These are phyloP conservation scores for Felis chaus DNA, from an alignment of 2,113 vertebrate genomes.

Conservation along the genomic window DNA sequence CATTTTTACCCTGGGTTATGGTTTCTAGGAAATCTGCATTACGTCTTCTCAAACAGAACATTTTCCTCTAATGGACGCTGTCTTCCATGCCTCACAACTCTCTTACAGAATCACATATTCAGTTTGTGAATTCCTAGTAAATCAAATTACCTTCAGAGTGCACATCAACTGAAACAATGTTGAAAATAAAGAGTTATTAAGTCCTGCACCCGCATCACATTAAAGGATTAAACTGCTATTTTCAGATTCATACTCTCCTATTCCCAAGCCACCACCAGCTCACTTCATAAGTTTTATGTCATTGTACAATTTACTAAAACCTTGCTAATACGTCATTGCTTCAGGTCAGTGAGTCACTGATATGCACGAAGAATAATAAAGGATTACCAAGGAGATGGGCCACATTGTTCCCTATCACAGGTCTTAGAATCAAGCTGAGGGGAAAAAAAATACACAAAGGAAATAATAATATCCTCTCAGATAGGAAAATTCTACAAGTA, in stretches of 20 bases:
- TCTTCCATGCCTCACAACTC: neutral
- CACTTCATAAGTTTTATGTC: neutral
- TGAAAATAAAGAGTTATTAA: conserved; percentile 58
- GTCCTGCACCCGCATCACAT: neutral
- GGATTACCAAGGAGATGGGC: neutral
- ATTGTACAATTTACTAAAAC: conserved; percentile 24
- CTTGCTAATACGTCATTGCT: neutral
- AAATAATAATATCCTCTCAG: neutral
- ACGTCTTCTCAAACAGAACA: conserved; percentile 10
- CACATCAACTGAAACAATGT: neutral
- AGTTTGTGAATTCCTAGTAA: conserved; percentile 25
- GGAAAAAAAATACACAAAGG: neutral
- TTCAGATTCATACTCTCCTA: conserved; percentile 34
- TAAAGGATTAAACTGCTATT: conserved; percentile 34
- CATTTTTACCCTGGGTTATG: conserved; percentile 43
- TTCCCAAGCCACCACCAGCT: neutral
- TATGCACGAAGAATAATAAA: neutral
- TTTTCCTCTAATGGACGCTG: neutral
- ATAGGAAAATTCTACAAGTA: neutral
- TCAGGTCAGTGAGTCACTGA: neutral
- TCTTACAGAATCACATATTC: conserved; percentile 46
- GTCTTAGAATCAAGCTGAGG: neutral
- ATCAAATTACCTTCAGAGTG: conserved; percentile 43
- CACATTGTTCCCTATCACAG: neutral
- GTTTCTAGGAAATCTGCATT: neutral